These are phyloP conservation scores for Mystacides longicornis DNA, from an alignment of 2,888 invertebrate genomes.

Conservation along the genomic window DNA sequence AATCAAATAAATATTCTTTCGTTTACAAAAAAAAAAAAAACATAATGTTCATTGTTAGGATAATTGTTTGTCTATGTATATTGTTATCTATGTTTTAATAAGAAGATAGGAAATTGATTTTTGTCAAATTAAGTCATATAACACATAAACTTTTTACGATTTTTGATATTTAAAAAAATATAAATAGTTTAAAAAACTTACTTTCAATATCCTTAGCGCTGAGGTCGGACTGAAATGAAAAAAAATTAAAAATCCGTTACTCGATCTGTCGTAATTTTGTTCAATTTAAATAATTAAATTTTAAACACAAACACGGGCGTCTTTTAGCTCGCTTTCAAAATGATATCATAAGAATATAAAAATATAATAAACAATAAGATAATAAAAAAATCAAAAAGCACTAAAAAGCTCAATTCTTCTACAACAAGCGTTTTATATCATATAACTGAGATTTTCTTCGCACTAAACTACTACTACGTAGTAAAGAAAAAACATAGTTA, in stretches of 20 bases:
- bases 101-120: no score
- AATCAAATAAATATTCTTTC: no score
- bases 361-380: neutral
- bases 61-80: no score
- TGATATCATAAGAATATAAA: neutral
- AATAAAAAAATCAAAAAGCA: neutral
- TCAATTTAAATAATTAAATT: conserved; percentile 15
- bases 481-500: conserved; percentile 13
- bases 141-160: neutral
- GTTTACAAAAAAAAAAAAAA: no score
- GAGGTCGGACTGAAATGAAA: conserved; percentile 72
- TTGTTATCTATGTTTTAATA: no score
- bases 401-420: neutral
- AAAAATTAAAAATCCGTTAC: conserved; percentile 43
- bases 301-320: conserved; percentile 30
- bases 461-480: no score
- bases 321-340: conserved; percentile 24
- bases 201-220: conserved; percentile 83
- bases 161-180: neutral
- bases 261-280: conserved; percentile 30
- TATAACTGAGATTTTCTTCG: no score
- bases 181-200: conserved; percentile 50
- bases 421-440: no score
- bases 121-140: no score
- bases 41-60: no score